Conservation (phyloP, 2,797 vertebrate species). For the Poecilia velifera region DNA sequence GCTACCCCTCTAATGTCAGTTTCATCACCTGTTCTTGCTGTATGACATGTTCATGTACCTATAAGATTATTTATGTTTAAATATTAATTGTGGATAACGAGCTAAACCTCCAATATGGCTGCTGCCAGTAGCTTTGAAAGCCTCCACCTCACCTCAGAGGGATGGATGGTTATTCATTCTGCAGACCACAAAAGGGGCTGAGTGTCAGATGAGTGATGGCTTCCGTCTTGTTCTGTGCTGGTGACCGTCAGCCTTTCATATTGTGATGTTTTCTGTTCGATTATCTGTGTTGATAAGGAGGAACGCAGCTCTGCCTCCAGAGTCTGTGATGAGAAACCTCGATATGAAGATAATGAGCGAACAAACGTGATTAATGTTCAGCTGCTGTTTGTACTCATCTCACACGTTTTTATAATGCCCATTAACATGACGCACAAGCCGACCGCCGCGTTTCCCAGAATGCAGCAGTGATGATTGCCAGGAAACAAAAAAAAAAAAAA, state of each 20-base stretch:
- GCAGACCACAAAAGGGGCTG: constrained; percentile 36
- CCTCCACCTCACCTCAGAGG: constrained; percentile 22
- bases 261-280: constrained; percentile 18
- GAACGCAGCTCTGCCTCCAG: constrained; percentile 12
- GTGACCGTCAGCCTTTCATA: constrained; percentile 48
- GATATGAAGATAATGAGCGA: constrained; percentile 50
- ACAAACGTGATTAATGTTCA: constrained; percentile 41
- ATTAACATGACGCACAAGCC: constrained; percentile 21
- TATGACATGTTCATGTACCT: constrained; percentile 48
- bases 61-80: constrained; percentile 69
- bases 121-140: constrained; percentile 38
- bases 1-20: constrained; percentile 29
- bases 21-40: constrained; percentile 62
- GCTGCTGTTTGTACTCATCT: constrained; percentile 14
- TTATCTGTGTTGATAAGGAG: constrained; percentile 41
- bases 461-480: not conserved
- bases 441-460: constrained; percentile 24
- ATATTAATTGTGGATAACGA: constrained; percentile 58
- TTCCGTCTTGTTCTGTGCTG: constrained; percentile 38
- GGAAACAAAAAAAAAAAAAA: not conserved
- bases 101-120: constrained; percentile 50
- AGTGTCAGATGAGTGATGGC: constrained; percentile 49
- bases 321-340: constrained; percentile 45
- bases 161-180: constrained; percentile 60
- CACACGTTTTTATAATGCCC: constrained; percentile 13